phyloP scores from a whole-genome alignment of 2,888 invertebrate genomes.

The Trichopoda pennipes region DNA sequence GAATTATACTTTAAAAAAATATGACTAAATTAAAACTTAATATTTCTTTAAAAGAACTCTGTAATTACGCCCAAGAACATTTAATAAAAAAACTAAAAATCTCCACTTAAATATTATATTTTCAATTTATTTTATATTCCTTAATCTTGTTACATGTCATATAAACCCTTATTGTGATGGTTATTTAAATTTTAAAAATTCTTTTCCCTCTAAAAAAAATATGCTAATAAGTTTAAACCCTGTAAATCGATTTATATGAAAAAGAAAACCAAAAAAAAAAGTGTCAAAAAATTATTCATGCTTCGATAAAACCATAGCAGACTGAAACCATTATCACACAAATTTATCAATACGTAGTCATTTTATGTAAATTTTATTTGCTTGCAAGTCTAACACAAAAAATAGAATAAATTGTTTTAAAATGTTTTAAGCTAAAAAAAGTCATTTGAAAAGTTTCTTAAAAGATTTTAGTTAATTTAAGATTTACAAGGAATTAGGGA shows the following conservation, averaged over 20 bases:
- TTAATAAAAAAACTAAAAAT: too few species aligned
- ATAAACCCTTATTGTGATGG: too few species aligned
- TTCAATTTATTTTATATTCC: too few species aligned
- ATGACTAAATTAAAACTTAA: too few species aligned
- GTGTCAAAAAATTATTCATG: slow-evolving; percentile 33
- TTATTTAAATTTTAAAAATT: background rate
- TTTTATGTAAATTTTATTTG: slow-evolving; percentile 43
- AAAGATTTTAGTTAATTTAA: too few species aligned
- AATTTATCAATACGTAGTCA: slow-evolving; percentile 27
- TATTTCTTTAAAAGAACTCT: too few species aligned
- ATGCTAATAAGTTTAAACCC: slow-evolving; percentile 29
- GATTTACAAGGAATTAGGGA: background rate
- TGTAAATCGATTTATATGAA: slow-evolving; percentile 41
- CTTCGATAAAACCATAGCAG: slow-evolving; percentile 7
- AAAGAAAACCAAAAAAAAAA: slow-evolving; percentile 2
- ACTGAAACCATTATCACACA: slow-evolving; percentile 26
- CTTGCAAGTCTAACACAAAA: background rate
- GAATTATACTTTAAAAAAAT: too few species aligned
- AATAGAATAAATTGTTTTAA: background rate
- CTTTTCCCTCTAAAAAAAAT: background rate
- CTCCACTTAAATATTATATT: too few species aligned
- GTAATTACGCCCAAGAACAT: too few species aligned
- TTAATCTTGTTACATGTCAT: background rate
- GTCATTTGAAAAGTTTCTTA: background rate
- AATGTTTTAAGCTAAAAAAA: background rate